Conservation (phyloP, 64 coral and sea anemone species). For the Montipora sp. region DNA sequence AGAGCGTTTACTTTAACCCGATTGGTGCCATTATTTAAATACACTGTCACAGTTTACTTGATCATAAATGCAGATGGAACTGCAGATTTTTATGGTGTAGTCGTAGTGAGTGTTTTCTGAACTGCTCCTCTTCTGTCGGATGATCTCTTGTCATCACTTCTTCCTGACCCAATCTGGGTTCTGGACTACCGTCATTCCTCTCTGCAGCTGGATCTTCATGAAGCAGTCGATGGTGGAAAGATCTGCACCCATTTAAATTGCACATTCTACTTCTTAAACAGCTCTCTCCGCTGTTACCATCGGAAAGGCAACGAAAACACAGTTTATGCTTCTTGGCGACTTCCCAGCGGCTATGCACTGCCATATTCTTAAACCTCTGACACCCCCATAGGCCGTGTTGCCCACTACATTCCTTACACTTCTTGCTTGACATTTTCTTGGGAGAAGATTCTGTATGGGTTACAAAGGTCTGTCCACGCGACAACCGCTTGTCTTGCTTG, state of each 20-base stretch:
- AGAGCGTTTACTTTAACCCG: conserved; percentile 31
- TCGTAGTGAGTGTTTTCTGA: conserved; percentile 17
- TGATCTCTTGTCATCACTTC: background rate
- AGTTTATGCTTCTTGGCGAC: conserved; percentile 17
- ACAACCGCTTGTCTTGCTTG: background rate
- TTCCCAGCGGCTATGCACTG: background rate
- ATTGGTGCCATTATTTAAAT: conserved; percentile 11
- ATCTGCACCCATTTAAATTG: background rate
- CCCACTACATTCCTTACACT: conserved; percentile 36
- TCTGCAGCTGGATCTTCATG: conserved; percentile 5
- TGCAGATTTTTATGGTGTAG: background rate
- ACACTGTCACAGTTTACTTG: conserved; percentile 34
- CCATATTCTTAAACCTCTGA: background rate
- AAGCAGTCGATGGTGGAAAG: conserved; percentile 2
- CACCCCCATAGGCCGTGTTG: conserved; percentile 2
- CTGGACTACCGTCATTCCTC: background rate
- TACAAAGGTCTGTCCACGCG: background rate
- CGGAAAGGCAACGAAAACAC: conserved; percentile 47
- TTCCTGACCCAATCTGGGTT: background rate
- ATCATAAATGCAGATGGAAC: conserved; percentile 10
- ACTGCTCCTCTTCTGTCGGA: background rate
- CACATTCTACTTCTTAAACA: background rate
- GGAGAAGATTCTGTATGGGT: background rate
- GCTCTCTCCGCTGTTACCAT: background rate
- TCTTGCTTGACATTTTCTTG: background rate